Percentiles rank a stretch among this genome's conserved stretches.
Conservation (phyloP, 2,888 invertebrate genomes). For the Heliconius hortense region DNA sequence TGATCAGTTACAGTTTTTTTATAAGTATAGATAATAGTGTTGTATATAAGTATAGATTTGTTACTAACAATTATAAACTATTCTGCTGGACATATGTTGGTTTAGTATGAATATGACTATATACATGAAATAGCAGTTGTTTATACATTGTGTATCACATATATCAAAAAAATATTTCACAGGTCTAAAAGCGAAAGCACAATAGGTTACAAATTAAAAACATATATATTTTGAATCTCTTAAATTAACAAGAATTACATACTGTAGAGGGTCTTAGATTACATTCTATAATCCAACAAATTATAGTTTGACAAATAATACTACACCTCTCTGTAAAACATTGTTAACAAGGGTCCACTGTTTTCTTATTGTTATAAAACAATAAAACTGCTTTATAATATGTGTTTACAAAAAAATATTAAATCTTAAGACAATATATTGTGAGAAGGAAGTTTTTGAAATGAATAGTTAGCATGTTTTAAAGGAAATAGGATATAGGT, state of each 20-base stretch:
- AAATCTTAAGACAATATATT: neutral
- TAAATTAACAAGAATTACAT: neutral
- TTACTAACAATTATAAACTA: neutral
- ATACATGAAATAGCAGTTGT: neutral
- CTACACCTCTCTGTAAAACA: too few relatives aligned
- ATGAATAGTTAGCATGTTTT: conserved; percentile 1
- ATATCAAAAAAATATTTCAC: neutral
- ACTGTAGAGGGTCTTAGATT: too few relatives aligned
- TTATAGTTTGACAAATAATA: too few relatives aligned
- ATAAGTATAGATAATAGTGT: too few relatives aligned
- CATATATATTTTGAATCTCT: neutral
- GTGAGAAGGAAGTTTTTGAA: neutral
- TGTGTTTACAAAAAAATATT: neutral
- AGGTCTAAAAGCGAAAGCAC: neutral
- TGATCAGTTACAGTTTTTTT: too few relatives aligned
- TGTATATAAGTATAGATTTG: too few relatives aligned
- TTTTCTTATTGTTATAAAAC: too few relatives aligned
- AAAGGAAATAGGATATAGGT: conserved; percentile 8
- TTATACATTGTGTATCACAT: neutral
- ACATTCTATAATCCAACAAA: too few relatives aligned
- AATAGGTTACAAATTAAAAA: neutral
- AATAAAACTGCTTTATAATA: neutral
- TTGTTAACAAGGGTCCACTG: neutral
- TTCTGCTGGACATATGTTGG: neutral
- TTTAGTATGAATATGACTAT: neutral